phyloP scores from a whole-genome alignment of 2,888 invertebrate genomes.

The Diachrysia chrysitis region DNA sequence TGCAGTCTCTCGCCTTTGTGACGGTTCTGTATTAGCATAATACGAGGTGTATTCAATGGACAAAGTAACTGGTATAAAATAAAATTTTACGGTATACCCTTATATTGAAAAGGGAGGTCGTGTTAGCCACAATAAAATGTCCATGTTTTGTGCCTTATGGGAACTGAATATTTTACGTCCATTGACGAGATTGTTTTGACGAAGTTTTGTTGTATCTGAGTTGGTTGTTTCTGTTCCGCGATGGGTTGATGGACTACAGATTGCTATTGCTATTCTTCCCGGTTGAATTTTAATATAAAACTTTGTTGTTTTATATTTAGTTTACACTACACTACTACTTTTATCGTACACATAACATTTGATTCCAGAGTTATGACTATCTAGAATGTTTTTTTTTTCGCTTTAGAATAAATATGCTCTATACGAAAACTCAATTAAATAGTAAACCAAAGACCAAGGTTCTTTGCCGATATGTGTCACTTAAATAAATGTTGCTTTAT shows the following conservation, averaged over 20 bases:
- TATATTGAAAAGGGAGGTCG: slow-evolving; percentile 82
- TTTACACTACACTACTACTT: background rate
- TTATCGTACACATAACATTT: background rate
- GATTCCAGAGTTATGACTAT: background rate
- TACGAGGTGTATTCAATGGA: slow-evolving; percentile 83
- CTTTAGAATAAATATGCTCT: too few species aligned
- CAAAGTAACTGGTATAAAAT: slow-evolving; percentile 85
- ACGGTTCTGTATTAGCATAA: slow-evolving; percentile 82
- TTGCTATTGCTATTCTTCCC: slow-evolving; percentile 34
- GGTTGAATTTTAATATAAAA: slow-evolving; percentile 15
- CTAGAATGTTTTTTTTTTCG: too few species aligned
- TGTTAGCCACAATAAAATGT: slow-evolving; percentile 81
- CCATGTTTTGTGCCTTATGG: slow-evolving; percentile 72
- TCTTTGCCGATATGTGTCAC: too few species aligned
- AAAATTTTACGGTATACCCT: slow-evolving; percentile 86
- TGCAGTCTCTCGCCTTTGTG: slow-evolving; percentile 79
- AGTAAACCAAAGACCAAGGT: too few species aligned
- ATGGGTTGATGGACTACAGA: slow-evolving; percentile 14
- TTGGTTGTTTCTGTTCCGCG: slow-evolving; percentile 41
- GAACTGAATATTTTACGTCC: slow-evolving; percentile 74
- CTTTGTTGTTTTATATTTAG: slow-evolving; percentile 13
- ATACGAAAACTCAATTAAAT: too few species aligned
- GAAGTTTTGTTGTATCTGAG: slow-evolving; percentile 42
- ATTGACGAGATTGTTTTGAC: slow-evolving; percentile 62
- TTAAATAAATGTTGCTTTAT: too few species aligned